These are phyloP conservation scores for Gisinianus flammeolus DNA, from an alignment of 2,888 invertebrate species.

Conservation along the genomic window DNA sequence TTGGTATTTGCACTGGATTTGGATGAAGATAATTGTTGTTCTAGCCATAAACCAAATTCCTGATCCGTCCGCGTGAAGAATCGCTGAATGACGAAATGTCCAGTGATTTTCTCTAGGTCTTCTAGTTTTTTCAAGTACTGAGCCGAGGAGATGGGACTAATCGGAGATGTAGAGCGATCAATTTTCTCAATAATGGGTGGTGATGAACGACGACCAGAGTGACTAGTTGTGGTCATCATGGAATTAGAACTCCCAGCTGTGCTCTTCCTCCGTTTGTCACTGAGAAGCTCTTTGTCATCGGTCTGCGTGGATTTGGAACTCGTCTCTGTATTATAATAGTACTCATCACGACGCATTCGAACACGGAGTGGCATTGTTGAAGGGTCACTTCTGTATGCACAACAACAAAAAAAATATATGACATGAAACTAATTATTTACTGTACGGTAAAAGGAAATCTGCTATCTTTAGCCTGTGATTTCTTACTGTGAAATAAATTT, in stretches of 20 bases:
- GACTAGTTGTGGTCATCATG: not conserved
- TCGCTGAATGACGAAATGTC: slow-evolving; percentile 56
- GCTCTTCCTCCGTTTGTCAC: not conserved
- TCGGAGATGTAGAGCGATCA: slow-evolving; percentile 34
- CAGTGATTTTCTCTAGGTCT: slow-evolving; percentile 57
- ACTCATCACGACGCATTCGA: slow-evolving; percentile 40
- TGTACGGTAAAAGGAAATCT: too few relatives aligned
- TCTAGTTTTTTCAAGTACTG: slow-evolving; percentile 46
- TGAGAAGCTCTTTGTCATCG: not conserved
- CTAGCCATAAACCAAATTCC: slow-evolving; percentile 54
- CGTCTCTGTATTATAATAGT: slow-evolving; percentile 31
- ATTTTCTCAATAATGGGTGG: slow-evolving; percentile 4
- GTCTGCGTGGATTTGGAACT: slow-evolving; percentile 38
- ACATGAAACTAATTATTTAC: too few relatives aligned
- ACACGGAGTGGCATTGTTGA: slow-evolving; percentile 32
- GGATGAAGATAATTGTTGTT: slow-evolving; percentile 44
- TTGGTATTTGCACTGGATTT: not conserved
- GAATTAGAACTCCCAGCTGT: not conserved
- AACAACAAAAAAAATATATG: too few relatives aligned
- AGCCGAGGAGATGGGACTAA: slow-evolving; percentile 11
- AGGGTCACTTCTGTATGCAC: not conserved
- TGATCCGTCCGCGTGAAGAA: slow-evolving; percentile 57
- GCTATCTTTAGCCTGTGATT: too few relatives aligned
- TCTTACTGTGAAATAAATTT: too few relatives aligned
- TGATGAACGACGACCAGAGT: not conserved